Conservation (phyloP, 2,797 vertebrate genomes). For the Nothura maculosa region DNA sequence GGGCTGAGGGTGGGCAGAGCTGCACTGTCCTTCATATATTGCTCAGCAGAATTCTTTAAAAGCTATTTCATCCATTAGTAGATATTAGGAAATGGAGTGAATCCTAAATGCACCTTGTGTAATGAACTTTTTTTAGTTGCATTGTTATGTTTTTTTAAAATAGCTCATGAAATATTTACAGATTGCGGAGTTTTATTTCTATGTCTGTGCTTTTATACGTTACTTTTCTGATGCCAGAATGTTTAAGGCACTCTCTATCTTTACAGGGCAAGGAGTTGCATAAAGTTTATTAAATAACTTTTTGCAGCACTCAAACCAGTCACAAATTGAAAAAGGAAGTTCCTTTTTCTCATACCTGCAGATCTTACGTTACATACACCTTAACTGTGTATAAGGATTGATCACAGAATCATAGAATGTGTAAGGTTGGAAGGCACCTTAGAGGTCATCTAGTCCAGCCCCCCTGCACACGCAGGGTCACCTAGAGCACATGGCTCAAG, state of each 20-base stretch:
- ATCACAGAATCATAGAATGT: too few species aligned
- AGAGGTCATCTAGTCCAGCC: too few species aligned
- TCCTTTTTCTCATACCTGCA: background rate
- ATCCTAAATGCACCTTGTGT: background rate
- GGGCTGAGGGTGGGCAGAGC: background rate
- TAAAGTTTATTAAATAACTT: background rate
- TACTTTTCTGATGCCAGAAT: background rate
- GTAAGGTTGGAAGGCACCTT: too few species aligned
- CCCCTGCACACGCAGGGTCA: too few species aligned
- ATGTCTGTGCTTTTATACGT: background rate
- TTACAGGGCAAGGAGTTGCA: background rate
- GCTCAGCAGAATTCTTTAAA: constrained; percentile 6
- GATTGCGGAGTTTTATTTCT: background rate
- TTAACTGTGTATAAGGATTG: background rate
- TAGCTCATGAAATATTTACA: background rate
- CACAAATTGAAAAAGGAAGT: background rate
- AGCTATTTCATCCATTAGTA: background rate
- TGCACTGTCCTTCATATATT: background rate
- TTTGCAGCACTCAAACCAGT: background rate
- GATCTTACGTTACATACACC: background rate
- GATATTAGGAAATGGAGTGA: background rate
- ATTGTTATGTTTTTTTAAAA: background rate
- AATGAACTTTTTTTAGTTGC: background rate
- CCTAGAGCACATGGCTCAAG: too few species aligned
- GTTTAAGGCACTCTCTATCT: background rate